Evolutionary conservation across 1,140 invertebrate genomes (phyloP), one percentile per base, ranked within the genome.

Genomic region (Lycorma delicatula): DNA sequence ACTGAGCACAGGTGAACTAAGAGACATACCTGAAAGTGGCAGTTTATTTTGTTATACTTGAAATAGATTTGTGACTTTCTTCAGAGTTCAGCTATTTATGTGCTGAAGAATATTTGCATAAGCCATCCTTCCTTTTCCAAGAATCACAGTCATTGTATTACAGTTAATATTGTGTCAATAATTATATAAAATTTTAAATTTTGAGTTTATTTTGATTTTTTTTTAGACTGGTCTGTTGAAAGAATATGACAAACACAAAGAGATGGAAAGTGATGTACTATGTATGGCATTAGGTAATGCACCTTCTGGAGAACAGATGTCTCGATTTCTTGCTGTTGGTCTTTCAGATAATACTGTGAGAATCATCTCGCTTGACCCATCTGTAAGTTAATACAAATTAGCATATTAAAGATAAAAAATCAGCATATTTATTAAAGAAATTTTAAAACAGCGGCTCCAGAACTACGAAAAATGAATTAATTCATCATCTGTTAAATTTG

Each of bases 231-330:
- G 96, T 0, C 93, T 98, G 74, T 74, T 99, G 26, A 98, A 99
- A 72, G 97, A 99, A 70, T 98, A 97, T 66, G 97, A 92, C 5
- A 94, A 99, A 69, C 80, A 93, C 12, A 95, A 97, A 65, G 93
- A 97, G 68, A 91, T 99, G 85, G 88, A 91, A 5, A 86, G 90
- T 1, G 95, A 99, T 71, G 94, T 99, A 1, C 88, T 98, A 61
- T 99, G 97, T 65, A 99, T 99, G 97, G 95, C 93, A 0, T 69
- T 99, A 27, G 96, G 91, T 1, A 91, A 91, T 53, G 94, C 99
- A 0, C 92, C 96, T 0, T 78, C 85, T 13, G 96, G 96, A 22
- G 97, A 99, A 72, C 92, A 97, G 65, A 77, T 96, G 60, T 96
- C 91, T 1, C 87, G 94, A 75, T 99, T 99, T 70, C 78, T 99